Conservation (phyloP, 2,113 vertebrate genomes). For the Uria aalge region DNA sequence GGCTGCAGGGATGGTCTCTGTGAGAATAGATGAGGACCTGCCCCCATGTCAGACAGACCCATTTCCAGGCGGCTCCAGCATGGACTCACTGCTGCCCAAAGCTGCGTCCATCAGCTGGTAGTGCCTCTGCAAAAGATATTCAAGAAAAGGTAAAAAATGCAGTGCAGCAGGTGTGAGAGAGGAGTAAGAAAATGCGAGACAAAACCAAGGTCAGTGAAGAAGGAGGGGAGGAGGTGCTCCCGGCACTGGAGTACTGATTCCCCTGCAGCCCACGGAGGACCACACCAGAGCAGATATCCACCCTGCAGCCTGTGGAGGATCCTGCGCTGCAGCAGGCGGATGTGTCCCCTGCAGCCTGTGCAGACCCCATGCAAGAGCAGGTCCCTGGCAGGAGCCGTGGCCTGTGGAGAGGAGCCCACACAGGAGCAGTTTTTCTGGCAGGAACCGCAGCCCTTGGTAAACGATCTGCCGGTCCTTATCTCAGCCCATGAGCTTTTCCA, state of each 20-base stretch:
- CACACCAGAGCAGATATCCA: neutral
- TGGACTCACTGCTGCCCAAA: neutral
- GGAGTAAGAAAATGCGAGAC: neutral
- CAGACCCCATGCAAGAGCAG: neutral
- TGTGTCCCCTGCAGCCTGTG: neutral
- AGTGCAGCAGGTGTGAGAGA: neutral
- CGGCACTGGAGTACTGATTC: neutral
- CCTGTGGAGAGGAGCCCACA: neutral
- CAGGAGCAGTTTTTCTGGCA: neutral
- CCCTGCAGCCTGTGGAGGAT: neutral
- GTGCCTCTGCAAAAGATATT: neutral
- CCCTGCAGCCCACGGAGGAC: neutral
- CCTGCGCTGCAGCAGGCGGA: neutral
- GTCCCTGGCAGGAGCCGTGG: neutral
- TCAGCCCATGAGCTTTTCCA: neutral
- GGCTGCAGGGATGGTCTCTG: neutral
- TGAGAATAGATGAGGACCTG: neutral
- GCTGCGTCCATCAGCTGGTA: neutral
- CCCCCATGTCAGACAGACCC: rapidly evolving
- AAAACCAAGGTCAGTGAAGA: no score
- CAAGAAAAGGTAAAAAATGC: neutral
- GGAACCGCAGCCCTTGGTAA: neutral
- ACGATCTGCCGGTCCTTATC: neutral
- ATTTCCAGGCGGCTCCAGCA: neutral
- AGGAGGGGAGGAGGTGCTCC: neutral